A percentile compares a stretch with the other conserved stretches of the same genome.
Conservation (phyloP, 2,113 vertebrate genomes). For the Lepus europaeus region DNA sequence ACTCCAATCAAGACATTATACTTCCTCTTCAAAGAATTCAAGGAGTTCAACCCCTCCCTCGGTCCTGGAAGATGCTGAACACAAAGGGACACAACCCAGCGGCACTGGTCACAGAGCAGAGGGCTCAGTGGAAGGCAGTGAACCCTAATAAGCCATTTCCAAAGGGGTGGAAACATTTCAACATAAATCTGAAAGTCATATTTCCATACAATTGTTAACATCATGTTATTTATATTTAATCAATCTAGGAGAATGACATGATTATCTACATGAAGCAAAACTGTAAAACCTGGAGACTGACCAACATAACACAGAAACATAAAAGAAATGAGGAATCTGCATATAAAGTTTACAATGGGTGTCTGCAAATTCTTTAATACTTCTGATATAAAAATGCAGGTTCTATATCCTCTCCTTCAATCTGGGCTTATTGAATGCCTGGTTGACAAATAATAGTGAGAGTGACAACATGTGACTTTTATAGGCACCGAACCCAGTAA, state of each 20-base stretch:
- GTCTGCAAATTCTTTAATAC: background rate
- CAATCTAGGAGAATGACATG: background rate
- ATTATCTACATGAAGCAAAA: background rate
- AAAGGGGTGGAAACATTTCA: background rate
- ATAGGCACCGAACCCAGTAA: background rate
- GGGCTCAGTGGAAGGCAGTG: background rate
- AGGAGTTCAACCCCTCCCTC: slow-evolving; percentile 13
- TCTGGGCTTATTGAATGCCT: background rate
- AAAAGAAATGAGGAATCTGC: background rate
- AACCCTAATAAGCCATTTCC: background rate
- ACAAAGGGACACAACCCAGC: background rate
- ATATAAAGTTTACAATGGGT: background rate
- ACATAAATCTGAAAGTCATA: slow-evolving; percentile 1
- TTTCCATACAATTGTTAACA: background rate
- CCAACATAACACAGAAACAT: background rate
- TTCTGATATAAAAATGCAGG: background rate
- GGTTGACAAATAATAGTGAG: background rate
- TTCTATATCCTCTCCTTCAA: background rate
- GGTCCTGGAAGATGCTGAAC: background rate
- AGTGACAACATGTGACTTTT: background rate
- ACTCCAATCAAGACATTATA: slow-evolving; percentile 33
- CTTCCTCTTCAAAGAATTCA: slow-evolving; percentile 5
- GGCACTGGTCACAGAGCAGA: background rate
- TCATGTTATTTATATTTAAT: background rate
- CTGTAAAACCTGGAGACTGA: background rate